phyloP scores from a whole-genome alignment of 2,888 invertebrate genomes.

The Drosophila quinaria region DNA sequence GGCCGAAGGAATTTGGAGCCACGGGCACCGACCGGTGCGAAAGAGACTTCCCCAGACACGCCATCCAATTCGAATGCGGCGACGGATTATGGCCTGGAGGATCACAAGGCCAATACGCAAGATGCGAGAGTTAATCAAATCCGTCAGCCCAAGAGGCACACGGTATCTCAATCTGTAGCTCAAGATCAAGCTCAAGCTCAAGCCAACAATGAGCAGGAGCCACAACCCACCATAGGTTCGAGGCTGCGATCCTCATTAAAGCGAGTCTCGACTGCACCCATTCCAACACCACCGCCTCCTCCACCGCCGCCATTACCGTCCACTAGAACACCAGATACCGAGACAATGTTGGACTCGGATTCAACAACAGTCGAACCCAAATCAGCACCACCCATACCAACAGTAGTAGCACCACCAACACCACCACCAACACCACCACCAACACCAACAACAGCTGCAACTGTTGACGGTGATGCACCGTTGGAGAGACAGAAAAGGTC shows the following conservation, averaged over 20 bases:
- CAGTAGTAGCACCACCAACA: not conserved
- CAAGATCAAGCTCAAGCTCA: no score
- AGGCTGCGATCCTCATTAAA: not conserved
- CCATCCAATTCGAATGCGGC: conserved; percentile 9
- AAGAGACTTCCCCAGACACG: not conserved
- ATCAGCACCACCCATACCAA: no score
- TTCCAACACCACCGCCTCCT: not conserved
- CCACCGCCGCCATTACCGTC: not conserved
- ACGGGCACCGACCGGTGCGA: not conserved
- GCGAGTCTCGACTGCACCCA: not conserved
- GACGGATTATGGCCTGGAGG: conserved; percentile 3
- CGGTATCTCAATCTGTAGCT: not conserved
- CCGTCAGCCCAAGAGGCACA: not conserved
- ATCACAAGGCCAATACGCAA: not conserved
- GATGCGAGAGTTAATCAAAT: conserved; percentile 8
- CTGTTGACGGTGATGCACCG: not conserved
- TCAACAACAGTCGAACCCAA: not conserved
- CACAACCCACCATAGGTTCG: not conserved
- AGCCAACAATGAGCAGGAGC: not conserved
- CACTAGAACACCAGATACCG: not conserved
- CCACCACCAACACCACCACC: not conserved
- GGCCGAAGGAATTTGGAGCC: not conserved
- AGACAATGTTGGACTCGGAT: not conserved
- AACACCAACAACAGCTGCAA: no score
- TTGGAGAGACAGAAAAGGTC: not conserved